Conservation (phyloP, 2,888 invertebrate species). For the Drosophila kanekoi region DNA sequence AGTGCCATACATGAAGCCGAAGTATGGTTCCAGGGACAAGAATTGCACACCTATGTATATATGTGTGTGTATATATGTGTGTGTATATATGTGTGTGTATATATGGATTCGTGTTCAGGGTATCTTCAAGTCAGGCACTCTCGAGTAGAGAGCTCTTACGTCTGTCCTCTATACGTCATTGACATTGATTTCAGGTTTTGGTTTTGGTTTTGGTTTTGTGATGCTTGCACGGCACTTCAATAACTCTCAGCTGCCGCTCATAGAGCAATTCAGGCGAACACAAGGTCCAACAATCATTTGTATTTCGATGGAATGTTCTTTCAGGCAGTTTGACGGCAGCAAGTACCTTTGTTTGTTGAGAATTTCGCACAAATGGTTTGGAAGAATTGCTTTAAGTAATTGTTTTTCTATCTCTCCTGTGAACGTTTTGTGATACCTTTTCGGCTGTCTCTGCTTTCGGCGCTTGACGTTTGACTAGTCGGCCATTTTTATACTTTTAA, state of each 20-base stretch:
- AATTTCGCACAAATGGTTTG: conserved; percentile 80
- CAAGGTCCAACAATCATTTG: conserved; percentile 49
- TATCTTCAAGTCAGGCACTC: not conserved
- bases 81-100: too few relatives aligned
- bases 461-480: conserved; percentile 8
- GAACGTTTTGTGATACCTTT: conserved; percentile 41
- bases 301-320: conserved; percentile 56
- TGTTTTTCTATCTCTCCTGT: conserved; percentile 64
- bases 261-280: conserved; percentile 35
- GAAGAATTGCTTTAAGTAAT: conserved; percentile 79
- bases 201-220: conserved; percentile 62
- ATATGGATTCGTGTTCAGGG: not conserved
- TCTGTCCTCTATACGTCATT: conserved; percentile 54
- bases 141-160: not conserved
- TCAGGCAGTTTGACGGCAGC: conserved; percentile 52
- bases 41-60: not conserved
- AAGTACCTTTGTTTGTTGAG: conserved; percentile 83
- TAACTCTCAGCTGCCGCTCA: conserved; percentile 58
- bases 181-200: conserved; percentile 77
- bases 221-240: conserved; percentile 47
- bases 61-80: too few relatives aligned
- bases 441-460: conserved; percentile 9
- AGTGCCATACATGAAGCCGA: too few relatives aligned
- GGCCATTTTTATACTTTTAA: conserved; percentile 10
- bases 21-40: too few relatives aligned